phyloP scores from a whole-genome alignment of 2,888 invertebrate species.

The Megalurothrips usitatus region DNA sequence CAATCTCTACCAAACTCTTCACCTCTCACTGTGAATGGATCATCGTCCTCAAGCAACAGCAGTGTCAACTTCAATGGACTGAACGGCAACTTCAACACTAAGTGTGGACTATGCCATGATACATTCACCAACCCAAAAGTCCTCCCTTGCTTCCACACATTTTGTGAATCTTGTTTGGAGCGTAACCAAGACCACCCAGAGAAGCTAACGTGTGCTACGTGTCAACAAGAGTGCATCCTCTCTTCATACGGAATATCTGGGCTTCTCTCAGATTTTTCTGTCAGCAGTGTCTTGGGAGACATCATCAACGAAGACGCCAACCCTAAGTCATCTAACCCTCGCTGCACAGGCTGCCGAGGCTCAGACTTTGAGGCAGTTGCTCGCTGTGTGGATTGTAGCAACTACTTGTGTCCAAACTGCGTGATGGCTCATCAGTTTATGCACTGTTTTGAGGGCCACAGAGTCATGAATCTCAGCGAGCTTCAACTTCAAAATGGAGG shows the following conservation, averaged over 20 bases:
- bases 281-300: constrained; percentile 48
- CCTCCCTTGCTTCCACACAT: constrained; percentile 76
- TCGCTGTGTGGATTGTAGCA: constrained; percentile 93
- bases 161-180: constrained; percentile 78
- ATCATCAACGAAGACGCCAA: constrained; percentile 29
- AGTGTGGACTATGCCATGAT: constrained; percentile 61
- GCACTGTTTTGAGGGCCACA: constrained; percentile 97
- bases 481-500: constrained; percentile 10
- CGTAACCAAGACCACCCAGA: constrained; percentile 63
- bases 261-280: constrained; percentile 61
- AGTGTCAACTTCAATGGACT: constrained; percentile 39
- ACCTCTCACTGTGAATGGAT: constrained; percentile 79
- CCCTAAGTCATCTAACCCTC: constrained; percentile 49
- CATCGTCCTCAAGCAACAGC: constrained; percentile 58
- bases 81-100: constrained; percentile 35
- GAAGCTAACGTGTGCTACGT: constrained; percentile 70
- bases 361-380: constrained; percentile 92
- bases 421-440: constrained; percentile 98
- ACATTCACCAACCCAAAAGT: constrained; percentile 69
- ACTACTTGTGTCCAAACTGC: constrained; percentile 94
- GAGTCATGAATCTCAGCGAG: constrained; percentile 59
- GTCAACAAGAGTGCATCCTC: constrained; percentile 52
- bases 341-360: constrained; percentile 95
- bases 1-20: constrained; percentile 54
- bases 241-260: constrained; percentile 58